Evolutionary conservation across 2,888 invertebrate species (phyloP).

Genomic region (Leptothorax acervorum): DNA sequence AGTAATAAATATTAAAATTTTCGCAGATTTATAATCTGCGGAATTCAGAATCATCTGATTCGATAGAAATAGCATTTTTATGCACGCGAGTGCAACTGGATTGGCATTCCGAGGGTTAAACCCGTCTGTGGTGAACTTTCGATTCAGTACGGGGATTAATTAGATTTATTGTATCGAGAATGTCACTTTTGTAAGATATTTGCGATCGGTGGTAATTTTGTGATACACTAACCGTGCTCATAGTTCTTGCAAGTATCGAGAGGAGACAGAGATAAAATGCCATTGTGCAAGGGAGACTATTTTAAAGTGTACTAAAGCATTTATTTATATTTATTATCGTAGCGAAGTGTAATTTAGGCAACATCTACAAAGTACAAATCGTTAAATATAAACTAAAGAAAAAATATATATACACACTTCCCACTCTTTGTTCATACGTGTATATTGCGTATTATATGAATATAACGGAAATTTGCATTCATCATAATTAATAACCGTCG

Average conservation of each 20-base stretch:
- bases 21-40: slow-evolving; percentile 20
- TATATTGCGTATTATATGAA: slow-evolving; percentile 45
- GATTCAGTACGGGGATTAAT: slow-evolving; percentile 56
- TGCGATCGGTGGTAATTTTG: slow-evolving; percentile 50
- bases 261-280: slow-evolving; percentile 27
- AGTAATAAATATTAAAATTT: slow-evolving; percentile 29
- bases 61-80: slow-evolving; percentile 15
- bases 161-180: slow-evolving; percentile 15
- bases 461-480: slow-evolving; percentile 26
- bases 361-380: slow-evolving; percentile 68
- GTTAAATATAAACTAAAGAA: slow-evolving; percentile 55
- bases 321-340: slow-evolving; percentile 60
- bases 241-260: slow-evolving; percentile 42
- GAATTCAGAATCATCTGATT: slow-evolving; percentile 3
- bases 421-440: slow-evolving; percentile 36
- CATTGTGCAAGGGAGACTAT: slow-evolving; percentile 45
- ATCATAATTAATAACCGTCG: slow-evolving; percentile 19
- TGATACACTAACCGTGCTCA: slow-evolving; percentile 62
- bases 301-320: slow-evolving; percentile 48
- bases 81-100: slow-evolving; percentile 17
- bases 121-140: slow-evolving; percentile 57
- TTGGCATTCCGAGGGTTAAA: slow-evolving; percentile 44
- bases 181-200: slow-evolving; percentile 43
- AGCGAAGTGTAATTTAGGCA: slow-evolving; percentile 54
- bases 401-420: slow-evolving; percentile 47